Base-by-base conservation (phyloP, 2,888 invertebrate genomes). In the Mamestra brassicae region DNA sequence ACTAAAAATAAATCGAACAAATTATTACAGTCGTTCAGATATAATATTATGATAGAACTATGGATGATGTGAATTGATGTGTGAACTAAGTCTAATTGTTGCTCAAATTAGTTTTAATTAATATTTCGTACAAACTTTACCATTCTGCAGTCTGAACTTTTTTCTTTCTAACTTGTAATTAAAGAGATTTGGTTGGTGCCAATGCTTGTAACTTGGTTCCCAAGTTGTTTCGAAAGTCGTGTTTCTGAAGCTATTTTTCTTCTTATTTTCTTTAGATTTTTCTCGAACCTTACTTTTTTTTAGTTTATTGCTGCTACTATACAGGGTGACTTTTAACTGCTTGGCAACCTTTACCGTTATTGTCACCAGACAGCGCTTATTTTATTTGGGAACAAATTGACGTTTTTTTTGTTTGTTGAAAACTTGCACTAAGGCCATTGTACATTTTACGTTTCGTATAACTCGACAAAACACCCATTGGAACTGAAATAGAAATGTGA, bases 141-240 rank as follows among this genome's bases (percentile, higher is more conserved):
- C 58, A 50, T 66, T 78, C 10, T 57, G 47, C 55, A 65, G 17
- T 47, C 42, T 68, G 34, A 68, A 68, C 17, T 64, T 58, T 55
- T 45, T 58, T 45, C 7, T 71, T 36, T 61, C 15, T 42, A 36
- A 61, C 36, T 64, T 45, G 26, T 74, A 64, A 73, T 81, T 58
- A 57, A 57, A 68, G 47, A 65, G 64, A 65, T 82, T 81, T 61
- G 4, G 45, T 69, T n/a, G 47, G 61, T 47, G 17, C 36, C 15
- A 8, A 55, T 55, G 45, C n/a, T 52, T 26, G 67, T 34, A 13
- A 36, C 34, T 34, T 15, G 11, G 11, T 70, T 36, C 3, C n/a
- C 1, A 71, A 71, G 36, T 47, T 13, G 17, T 8, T 2, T 15
- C 17, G 11, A 42, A 34, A 15, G 11, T 52, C 3, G 13, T 38